phyloP scores from a whole-genome alignment of 2,113 vertebrate genomes.

The Esox niger region DNA sequence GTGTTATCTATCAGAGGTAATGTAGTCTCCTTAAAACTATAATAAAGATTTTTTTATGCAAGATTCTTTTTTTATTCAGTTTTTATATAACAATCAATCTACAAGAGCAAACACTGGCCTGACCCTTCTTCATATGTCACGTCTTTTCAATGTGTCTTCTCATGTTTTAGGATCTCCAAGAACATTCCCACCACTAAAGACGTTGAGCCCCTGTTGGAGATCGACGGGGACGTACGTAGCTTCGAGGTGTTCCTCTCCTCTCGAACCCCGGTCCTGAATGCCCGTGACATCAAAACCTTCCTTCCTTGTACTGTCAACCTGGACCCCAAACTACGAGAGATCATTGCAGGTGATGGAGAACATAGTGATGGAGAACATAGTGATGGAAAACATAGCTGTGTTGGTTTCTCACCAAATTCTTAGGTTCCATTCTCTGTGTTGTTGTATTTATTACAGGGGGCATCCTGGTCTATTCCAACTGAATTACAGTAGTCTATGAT shows the following conservation, averaged over 20 bases:
- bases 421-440: no score
- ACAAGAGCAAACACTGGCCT: background rate
- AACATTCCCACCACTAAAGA: conserved; percentile 97
- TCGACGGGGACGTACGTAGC: conserved; percentile 92
- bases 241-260: conserved; percentile 97
- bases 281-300: conserved; percentile 90
- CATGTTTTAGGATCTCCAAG: conserved; percentile 83
- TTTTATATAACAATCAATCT: background rate
- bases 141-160: background rate
- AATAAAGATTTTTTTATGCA: background rate
- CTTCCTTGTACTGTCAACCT: conserved; percentile 96
- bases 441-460: no score
- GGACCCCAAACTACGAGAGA: conserved; percentile 94
- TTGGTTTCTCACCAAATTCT: no score
- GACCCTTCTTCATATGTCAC: background rate
- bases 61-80: background rate
- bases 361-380: background rate
- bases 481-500: no score
- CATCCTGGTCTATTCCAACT: no score
- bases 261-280: conserved; percentile 87
- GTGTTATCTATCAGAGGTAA: no score
- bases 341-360: conserved; percentile 83
- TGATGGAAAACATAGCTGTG: background rate
- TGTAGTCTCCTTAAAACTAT: no score
- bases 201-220: conserved; percentile 96